Percentiles rank a stretch among this genome's conserved stretches.
Conservation (phyloP, 2,113 vertebrate species). For the Coptodon bakossiorum region DNA sequence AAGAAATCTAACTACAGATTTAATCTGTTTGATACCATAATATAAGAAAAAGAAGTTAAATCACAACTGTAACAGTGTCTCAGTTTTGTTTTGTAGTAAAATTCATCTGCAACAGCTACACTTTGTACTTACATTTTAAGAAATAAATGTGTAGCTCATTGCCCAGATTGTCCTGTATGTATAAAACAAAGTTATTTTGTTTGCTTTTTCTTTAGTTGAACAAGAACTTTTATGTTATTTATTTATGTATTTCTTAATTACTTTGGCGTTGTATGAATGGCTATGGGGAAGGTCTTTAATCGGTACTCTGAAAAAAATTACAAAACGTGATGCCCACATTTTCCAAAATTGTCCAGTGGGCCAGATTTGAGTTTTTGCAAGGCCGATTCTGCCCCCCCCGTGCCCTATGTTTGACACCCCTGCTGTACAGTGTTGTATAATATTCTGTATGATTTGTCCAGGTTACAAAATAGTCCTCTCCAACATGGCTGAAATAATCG, state of each 20-base stretch:
- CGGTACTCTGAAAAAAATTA: not conserved
- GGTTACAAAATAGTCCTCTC: not conserved
- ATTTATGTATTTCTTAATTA: not conserved
- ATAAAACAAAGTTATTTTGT: not conserved
- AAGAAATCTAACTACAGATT: not conserved
- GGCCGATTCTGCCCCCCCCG: not conserved
- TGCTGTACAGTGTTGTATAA: not conserved
- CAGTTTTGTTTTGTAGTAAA: not conserved
- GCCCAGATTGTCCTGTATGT: not conserved
- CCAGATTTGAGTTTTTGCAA: not conserved
- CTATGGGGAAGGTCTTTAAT: not conserved
- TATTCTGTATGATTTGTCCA: not conserved
- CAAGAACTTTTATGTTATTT: not conserved
- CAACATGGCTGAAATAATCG: conserved; percentile 1
- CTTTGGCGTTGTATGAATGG: not conserved
- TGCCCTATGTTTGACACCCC: not conserved
- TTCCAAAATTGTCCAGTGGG: not conserved
- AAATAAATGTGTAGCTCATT: not conserved
- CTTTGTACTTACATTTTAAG: not conserved
- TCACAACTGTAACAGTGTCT: not conserved
- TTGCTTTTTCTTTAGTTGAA: not conserved
- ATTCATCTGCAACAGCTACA: not conserved
- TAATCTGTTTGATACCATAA: not conserved
- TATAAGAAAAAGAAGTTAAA: not conserved
- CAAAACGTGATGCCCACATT: not conserved